Conservation (phyloP, 2,888 invertebrate genomes). For the Altica lythri region DNA sequence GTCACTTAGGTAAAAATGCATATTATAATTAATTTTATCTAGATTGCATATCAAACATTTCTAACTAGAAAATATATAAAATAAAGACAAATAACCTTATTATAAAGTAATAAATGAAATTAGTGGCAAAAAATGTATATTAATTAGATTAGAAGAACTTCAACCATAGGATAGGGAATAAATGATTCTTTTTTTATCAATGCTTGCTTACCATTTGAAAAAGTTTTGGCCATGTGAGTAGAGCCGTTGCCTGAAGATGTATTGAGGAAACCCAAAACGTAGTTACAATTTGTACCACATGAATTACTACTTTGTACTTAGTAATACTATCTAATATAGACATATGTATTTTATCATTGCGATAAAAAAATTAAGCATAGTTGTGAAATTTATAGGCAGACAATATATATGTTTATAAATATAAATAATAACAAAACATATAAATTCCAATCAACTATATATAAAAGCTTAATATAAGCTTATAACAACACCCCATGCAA, state of each 20-base stretch:
- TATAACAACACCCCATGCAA: conserved; percentile 25
- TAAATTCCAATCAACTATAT: conserved; percentile 5
- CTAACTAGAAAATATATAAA: background rate
- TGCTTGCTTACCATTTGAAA: conserved; percentile 35
- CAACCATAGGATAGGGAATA: conserved; percentile 3
- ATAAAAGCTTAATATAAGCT: conserved; percentile 18
- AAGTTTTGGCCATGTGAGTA: conserved; percentile 10
- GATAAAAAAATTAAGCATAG: conserved; percentile 4
- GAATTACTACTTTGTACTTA: conserved; percentile 21
- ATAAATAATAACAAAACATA: conserved; percentile 6
- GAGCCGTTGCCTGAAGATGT: conserved; percentile 7
- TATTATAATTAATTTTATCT: background rate
- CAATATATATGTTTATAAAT: background rate
- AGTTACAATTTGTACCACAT: conserved; percentile 4
- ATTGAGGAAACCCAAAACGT: conserved; percentile 7
- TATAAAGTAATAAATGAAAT: background rate
- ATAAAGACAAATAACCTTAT: background rate
- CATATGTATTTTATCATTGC: conserved; percentile 33
- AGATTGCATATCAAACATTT: background rate
- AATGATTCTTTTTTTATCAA: background rate
- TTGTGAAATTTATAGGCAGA: conserved; percentile 12
- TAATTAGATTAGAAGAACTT: background rate
- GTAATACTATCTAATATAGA: conserved; percentile 4
- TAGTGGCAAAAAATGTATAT: background rate
- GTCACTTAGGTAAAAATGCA: conserved; percentile 10